Evolutionary conservation across 2,113 vertebrate genomes (phyloP), one percentile per base, ranked within the genome.

Genomic region (Mormyrus iriodes): DNA sequence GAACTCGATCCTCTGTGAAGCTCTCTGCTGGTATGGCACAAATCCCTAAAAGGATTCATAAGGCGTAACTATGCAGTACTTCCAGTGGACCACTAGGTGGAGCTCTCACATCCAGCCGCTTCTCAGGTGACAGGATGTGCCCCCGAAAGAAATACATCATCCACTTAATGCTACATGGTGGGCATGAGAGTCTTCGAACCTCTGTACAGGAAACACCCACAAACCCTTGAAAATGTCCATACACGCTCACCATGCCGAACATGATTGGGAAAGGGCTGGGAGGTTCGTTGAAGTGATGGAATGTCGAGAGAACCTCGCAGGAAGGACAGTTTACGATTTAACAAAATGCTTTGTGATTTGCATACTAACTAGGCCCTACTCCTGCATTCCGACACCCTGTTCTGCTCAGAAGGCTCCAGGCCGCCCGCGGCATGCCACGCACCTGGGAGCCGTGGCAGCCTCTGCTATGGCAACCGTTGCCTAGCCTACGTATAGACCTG

Each of bases 401-500:
- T 35, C 73, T 5, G 35, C 35, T 79, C 73, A 0, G 31, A 42
- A 19, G 5, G 73, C 35, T 31, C 61, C 10, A n/a, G 12, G n/a
- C 61, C 3, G n/a, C 61, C 61, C 13, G 61, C 61, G n/a, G 27
- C n/a, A n/a, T 1, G n/a, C 61, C 10, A 31, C 10, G 27, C 48
- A 52, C 48, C 85, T 52, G 53, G 35, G 21, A 42, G 35, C 86
- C 9, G 39, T 35, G 4, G 55, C 39, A 44, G 58, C 15, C 4
- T 17, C 31, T n/a, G 39, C 86, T 53, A 87, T 87, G 53, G 86
- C 86, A 58, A 87, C 86, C 15, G 86, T 61, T 61, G 53, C 86
- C 86, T 65, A 87, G 52, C 88, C 27, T 48, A 49, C 65, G 49
- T 48, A 88, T 52, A 27, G 27, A 88, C 86, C n/a, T 10, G 17